Percentiles rank a stretch among this genome's conserved stretches.
Evolutionary conservation across 2,797 vertebrate genomes (phyloP).

Genomic region (Odontamblyopus rebecca): DNA sequence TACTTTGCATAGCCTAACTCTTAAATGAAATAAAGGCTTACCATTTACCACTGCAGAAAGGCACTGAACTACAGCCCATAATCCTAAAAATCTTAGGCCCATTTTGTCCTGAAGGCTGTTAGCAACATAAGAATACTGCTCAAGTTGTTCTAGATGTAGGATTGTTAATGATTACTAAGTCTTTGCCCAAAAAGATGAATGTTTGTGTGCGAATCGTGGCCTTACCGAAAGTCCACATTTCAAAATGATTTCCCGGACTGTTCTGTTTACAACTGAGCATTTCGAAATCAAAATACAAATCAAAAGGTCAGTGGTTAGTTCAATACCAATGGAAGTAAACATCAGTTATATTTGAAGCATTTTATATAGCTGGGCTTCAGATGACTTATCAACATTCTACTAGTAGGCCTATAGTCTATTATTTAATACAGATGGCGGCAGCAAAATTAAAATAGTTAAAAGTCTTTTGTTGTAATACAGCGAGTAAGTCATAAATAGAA

Average conservation of each 20-base stretch:
- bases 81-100: slow-evolving; percentile 7
- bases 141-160: background rate
- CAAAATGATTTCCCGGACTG: slow-evolving; percentile 8
- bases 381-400: too few species aligned
- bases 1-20: background rate
- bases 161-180: slow-evolving; percentile 46
- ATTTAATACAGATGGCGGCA: too few species aligned
- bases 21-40: slow-evolving; percentile 20
- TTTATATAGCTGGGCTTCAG: too few species aligned
- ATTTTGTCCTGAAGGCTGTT: slow-evolving; percentile 33
- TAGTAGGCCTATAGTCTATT: too few species aligned
- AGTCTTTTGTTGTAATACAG: too few species aligned
- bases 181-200: slow-evolving; percentile 15
- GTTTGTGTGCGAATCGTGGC: background rate
- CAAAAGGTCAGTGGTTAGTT: background rate
- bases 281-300: background rate
- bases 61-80: slow-evolving; percentile 40
- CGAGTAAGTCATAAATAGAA: too few species aligned
- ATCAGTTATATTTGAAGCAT: background rate
- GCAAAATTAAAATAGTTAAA: too few species aligned
- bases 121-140: background rate
- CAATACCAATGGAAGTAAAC: background rate
- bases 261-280: background rate
- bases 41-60: slow-evolving; percentile 22
- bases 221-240: slow-evolving; percentile 9